phyloP scores from a whole-genome alignment of 2,113 vertebrate genomes.

The Gymnorhina tibicen region DNA sequence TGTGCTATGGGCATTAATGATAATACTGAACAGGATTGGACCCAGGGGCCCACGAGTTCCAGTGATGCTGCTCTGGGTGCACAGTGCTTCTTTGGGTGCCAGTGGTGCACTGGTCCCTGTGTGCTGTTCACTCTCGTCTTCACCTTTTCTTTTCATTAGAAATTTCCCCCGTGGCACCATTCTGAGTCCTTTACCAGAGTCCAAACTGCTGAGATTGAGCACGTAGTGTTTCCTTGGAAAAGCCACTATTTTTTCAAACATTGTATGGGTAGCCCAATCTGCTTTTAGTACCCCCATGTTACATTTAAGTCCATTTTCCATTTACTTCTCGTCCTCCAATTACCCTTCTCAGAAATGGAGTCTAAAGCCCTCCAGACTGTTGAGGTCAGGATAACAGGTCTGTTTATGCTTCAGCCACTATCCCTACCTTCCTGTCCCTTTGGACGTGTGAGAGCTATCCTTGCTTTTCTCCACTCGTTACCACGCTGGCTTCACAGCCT shows the following conservation, averaged over 20 bases:
- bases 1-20: not conserved
- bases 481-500: not conserved
- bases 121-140: not conserved
- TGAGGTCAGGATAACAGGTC: not conserved
- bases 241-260: not conserved
- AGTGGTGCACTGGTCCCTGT: not conserved
- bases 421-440: not conserved
- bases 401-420: not conserved
- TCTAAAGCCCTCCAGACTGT: not conserved
- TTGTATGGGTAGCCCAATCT: not conserved
- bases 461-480: not conserved
- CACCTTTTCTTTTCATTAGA: not conserved
- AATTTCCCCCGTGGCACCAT: not conserved
- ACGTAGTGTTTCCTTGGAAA: not conserved
- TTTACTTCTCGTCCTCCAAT: not conserved
- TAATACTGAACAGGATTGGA: not conserved
- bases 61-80: not conserved
- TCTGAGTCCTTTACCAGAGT: not conserved
- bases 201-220: not conserved
- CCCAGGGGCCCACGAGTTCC: no score
- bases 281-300: not conserved
- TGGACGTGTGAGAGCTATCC: rapidly evolving
- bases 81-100: not conserved
- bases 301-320: not conserved
- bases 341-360: not conserved